Base-by-base conservation (phyloP, 2,888 invertebrate species). In the Pheosia tremula region DNA sequence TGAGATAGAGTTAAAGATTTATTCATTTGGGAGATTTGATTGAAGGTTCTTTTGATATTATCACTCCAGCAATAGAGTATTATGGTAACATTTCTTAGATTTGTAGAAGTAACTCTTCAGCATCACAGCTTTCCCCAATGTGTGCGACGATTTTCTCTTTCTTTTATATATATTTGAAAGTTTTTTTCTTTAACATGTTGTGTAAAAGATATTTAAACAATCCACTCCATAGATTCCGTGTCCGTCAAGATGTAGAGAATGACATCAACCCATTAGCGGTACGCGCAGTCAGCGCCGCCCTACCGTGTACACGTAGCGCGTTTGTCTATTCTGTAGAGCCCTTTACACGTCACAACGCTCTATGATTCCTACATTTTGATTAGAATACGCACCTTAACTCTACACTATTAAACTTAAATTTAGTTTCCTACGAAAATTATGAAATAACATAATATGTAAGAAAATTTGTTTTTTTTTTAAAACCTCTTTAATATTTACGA, bases 201-300 rank as follows among this genome's bases (percentile, higher is more conserved):
- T 43, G 4, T 24, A 9, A 6, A 13, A 64, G 10, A 24, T 54
- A 3, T 7, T 69, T 45, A 57, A 36, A 24, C 49, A 57, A 6
- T 53, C 39, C 9, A 39, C 86, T 90, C 88, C 66, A 82, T 43
- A 11, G 63, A 62, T 64, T 43, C 67, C 10, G n/a, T 80, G 76
- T 77, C 61, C 81, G 59, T 68, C 73, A 77, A 74, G 72, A 78
- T 71, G 76, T 80, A 75, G 80, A 79, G 80, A 89, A 89, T 89
- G 90, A 90, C 91, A 90, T 91, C 88, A 90, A 88, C 82, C 90
- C 90, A 91, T 91, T 91, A 91, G 89, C 85, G 86, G 81, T 75
- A 79, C 77, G 81, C 79, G 82, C 75, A 86, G 86, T 83, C 84
- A 83, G 80, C 85, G 75, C 77, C 82, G 72, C 82, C 79, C 79